Base-by-base conservation (phyloP, 2,888 invertebrate species). In the Monoplex corrugatus region DNA sequence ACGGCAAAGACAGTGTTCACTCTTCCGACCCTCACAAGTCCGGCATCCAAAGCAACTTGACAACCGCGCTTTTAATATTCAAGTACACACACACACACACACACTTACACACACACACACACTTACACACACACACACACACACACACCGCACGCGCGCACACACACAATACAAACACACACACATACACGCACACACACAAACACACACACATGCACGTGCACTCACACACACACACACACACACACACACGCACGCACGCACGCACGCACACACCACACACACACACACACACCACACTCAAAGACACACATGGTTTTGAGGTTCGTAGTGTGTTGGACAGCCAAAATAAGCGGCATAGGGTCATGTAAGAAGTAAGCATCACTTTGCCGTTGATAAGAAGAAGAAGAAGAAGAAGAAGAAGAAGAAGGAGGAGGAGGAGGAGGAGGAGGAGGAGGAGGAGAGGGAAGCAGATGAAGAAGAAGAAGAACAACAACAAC, bases 351-450 rank as follows among this genome's bases (percentile, higher is more conserved):
- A n/a, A n/a, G n/a, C 16, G 16, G 63, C 16, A 63, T 16, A 85
- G n/a, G 23, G 23, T 19, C 35, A 85, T 19, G n/a, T n/a, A n/a
- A n/a, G n/a, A n/a, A n/a, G n/a, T n/a, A n/a, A n/a, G n/a, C n/a
- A n/a, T n/a, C n/a, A n/a, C n/a, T 68, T n/a, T 68, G 68, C 28
- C 68, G 28, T n/a, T 68, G 16, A n/a, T 23, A 28, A 23, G 13
- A n/a, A 75, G 28, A 75, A 6, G 72, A 38, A 75, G 87, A 35
- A 85, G 85, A 85, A 44, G 6, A n/a, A n/a, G n/a, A n/a, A n/a
- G n/a, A n/a, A n/a, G n/a, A n/a, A n/a, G n/a, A n/a, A n/a, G n/a
- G n/a, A n/a, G n/a, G n/a, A n/a, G n/a, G n/a, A n/a, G n/a, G n/a
- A n/a, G n/a, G n/a, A n/a, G n/a, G n/a, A n/a, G n/a, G n/a, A n/a